Evolutionary conservation across 2,888 invertebrate genomes (phyloP), one percentile per base, ranked within the genome.

Genomic region (Neria commutata): DNA sequence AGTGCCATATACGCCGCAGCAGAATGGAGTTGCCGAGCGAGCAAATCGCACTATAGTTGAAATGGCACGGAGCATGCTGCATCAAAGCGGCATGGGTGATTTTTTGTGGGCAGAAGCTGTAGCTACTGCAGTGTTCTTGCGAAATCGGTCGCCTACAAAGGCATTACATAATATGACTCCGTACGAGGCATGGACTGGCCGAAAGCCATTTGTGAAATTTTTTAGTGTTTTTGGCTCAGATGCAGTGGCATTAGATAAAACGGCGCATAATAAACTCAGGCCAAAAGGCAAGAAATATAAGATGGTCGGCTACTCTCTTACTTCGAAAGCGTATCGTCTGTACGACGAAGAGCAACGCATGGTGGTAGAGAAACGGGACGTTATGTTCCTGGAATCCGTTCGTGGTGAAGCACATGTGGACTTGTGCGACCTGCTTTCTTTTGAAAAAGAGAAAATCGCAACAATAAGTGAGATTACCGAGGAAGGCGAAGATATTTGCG

Each of bases 61-160:
- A 21, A 58, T 58, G 61, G 58, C 58, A 1, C 46, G 56, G 1
- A 58, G 55, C 17, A 56, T 61, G 56, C 17, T 61, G 16, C 10
- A 55, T 14, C 50, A 58, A 56, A 49, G 53, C 19, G 37, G 26
- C 1, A n/a, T 52, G 37, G 24, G 45, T 16, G 34, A 63, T 16
- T 40, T 3, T 17, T 56, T 63, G 8, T 62, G 60, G 61, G 60
- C 57, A 37, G 63, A 63, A 23, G 55, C 62, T 19, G 54, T 65
- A 8, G 58, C 52, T 24, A 62, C 61, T 19, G 61, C 64, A 1
- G 57, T 54, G 1, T 63, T 63, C 37, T 51, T 64, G 25, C 51
- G 59, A 10, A 65, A 62, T 25, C 47, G 61, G n/a, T 45, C 42
- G 8, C 19, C 21, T 6, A 42, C 42, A 19, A 42, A 42, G 14